Conservation (phyloP, 2,888 invertebrate species). For the Troides oblongomaculatus region DNA sequence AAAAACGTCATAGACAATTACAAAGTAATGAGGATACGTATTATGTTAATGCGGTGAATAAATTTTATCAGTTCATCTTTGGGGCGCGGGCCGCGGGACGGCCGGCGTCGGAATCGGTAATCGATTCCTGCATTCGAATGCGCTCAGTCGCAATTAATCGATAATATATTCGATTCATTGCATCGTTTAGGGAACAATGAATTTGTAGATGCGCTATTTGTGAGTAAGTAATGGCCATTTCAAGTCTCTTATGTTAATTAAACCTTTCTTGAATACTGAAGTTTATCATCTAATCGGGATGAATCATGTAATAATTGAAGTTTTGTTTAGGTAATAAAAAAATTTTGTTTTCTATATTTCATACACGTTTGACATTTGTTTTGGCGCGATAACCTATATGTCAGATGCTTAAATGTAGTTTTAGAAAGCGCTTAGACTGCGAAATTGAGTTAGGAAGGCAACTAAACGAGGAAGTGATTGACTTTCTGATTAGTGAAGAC, state of each 20-base stretch:
- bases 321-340: no score
- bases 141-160: conserved; percentile 15
- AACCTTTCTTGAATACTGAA: no score
- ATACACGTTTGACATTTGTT: no score
- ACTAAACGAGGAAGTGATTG: no score
- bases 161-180: conserved; percentile 21
- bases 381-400: no score
- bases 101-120: conserved; percentile 14
- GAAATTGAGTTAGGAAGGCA: no score
- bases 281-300: no score
- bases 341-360: no score
- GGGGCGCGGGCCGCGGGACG: conserved; percentile 8
- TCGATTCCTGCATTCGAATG: conserved; percentile 22
- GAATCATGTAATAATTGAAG: no score
- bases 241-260: not conserved
- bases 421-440: no score
- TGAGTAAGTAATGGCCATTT: not conserved
- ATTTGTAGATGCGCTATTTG: conserved; percentile 6
- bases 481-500: no score
- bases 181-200: conserved; percentile 16
- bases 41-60: conserved; percentile 24
- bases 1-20: conserved; percentile 22
- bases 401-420: no score
- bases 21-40: conserved; percentile 9
- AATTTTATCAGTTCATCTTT: conserved; percentile 17